These are phyloP conservation scores for Xiphophorus hellerii DNA, from an alignment of 2,113 vertebrate species.

Conservation along the genomic window DNA sequence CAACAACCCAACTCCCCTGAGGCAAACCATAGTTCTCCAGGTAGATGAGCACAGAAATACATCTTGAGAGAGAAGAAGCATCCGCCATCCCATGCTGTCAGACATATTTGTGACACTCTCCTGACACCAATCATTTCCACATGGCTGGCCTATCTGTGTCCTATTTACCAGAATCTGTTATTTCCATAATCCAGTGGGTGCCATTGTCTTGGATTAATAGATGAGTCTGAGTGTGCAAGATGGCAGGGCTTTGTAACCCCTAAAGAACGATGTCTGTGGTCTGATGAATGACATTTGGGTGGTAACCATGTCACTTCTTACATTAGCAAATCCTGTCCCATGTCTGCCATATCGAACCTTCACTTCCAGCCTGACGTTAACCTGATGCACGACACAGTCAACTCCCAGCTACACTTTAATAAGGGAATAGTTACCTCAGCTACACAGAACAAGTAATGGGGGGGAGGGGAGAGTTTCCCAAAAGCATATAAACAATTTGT, in stretches of 20 bases:
- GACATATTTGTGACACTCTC: slow-evolving; percentile 71
- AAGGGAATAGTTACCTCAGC: slow-evolving; percentile 93
- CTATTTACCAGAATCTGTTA: slow-evolving; percentile 80
- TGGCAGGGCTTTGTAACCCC: slow-evolving; percentile 90
- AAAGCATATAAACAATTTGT: slow-evolving; percentile 37
- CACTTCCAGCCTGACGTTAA: slow-evolving; percentile 88
- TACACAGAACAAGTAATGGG: slow-evolving; percentile 44
- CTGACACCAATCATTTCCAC: slow-evolving; percentile 78
- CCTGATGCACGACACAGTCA: slow-evolving; percentile 94
- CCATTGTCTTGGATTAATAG: slow-evolving; percentile 87
- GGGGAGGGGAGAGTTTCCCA: slow-evolving; percentile 50
- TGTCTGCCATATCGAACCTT: slow-evolving; percentile 96
- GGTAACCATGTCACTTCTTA: slow-evolving; percentile 96
- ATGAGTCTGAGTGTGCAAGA: slow-evolving; percentile 89
- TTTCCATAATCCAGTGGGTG: slow-evolving; percentile 83
- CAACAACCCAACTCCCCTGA: slow-evolving; percentile 30
- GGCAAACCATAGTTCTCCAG: slow-evolving; percentile 57
- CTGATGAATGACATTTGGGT: slow-evolving; percentile 94
- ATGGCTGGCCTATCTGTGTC: slow-evolving; percentile 75
- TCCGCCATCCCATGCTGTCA: slow-evolving; percentile 54
- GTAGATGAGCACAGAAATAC: slow-evolving; percentile 61
- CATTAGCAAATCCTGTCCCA: slow-evolving; percentile 95
- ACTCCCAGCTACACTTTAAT: slow-evolving; percentile 85
- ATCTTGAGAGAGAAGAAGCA: slow-evolving; percentile 51
- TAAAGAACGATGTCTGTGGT: slow-evolving; percentile 87